Base-by-base conservation (phyloP, 2,113 vertebrate genomes). In the Bettongia penicillata region DNA sequence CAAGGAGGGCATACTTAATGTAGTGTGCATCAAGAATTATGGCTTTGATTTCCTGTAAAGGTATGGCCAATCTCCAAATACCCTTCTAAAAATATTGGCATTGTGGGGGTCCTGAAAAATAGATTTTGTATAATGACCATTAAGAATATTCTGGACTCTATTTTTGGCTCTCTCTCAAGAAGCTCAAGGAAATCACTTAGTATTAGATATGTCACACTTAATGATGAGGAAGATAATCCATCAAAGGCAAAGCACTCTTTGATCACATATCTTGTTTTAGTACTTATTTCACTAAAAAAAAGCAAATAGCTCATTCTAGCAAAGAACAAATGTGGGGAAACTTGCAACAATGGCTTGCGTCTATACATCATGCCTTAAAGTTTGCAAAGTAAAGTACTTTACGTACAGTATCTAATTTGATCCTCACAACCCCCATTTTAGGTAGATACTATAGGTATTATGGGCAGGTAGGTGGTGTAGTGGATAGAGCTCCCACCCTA, bases 121-220 rank as follows among this genome's bases (percentile, higher is more conserved):
- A 89, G 24, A 93, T 4, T 43, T 91, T 84, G 92, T 51, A 2
- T 57, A 92, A 92, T n/a, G 49, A 92, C 48, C 49, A 92, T 28
- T 92, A 68, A 93, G 95, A 92, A 57, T 84, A 92, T 16, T 55
- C 47, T 91, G 91, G 91, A 84, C 68, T 91, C 22, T 91, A 23
- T 28, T 91, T 90, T 53, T 92, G 43, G 61, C 61, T n/a, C 14
- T 37, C 50, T 94, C 47, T 51, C 0, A 92, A 92, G 19, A 94
- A 26, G 92, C 52, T 90, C 4, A 94, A 92, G 14, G 0, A 47
- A 61, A 61, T 50, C 49, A 89, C 19, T 77, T 77, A 77, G 53
- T 24, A 53, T 49, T 52, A 52, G 14, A 92, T 51, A 92, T 31
- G 49, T 52, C n/a, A 49, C 49, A 91, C 50, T 92, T 26, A 91